Evolutionary conservation across 1,140 invertebrate species (phyloP), one percentile per base, ranked within the genome.

Genomic region (Bradynema listronoti): DNA sequence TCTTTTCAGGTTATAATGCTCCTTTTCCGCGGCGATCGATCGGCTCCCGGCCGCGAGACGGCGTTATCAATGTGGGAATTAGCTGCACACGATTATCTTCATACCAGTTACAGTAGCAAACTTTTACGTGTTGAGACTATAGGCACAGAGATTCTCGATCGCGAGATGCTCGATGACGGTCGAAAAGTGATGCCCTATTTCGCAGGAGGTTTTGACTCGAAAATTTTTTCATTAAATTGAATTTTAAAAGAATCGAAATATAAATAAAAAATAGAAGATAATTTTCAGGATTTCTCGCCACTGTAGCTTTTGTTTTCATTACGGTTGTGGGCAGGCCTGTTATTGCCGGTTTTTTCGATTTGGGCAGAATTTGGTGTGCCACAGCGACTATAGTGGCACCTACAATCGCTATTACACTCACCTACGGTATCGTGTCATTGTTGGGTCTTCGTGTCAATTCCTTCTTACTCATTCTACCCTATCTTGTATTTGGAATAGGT

Each of bases 391-490:
- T 58, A 4, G 24, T 75, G 25, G 66, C 69, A 32, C 72, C 75
- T 19, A 47, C 69, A 11, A 39, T 75, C 1, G 61, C 73, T 0
- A 61, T 75, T 29, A 60, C 66, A 1, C 58, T 66, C 16, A 78
- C 73, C 19, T 73, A 75, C 49, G 73, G 73, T 30, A 47, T 78
- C 9, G 66, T 54, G 49, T 59, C 58, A 46, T 69, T 55, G 7
- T 58, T 34, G 43, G 75, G 52, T 14, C 57, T 54, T 25, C 34
- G 72, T 27, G 66, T 61, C 2, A 77, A 78, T 29, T 69, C 64
- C 43, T 50, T 77, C 14, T 66, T 72, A 57, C 51, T 77, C 41
- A 77, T 77, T 34, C 75, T 74, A 66, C 74, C 74, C 1, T 77
- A 75, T 39, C 43, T 76, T 5, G 49, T 45, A 25, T 33, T 54